phyloP scores from a whole-genome alignment of 2,888 invertebrate genomes.

The Tetramorium bicarinatum region DNA sequence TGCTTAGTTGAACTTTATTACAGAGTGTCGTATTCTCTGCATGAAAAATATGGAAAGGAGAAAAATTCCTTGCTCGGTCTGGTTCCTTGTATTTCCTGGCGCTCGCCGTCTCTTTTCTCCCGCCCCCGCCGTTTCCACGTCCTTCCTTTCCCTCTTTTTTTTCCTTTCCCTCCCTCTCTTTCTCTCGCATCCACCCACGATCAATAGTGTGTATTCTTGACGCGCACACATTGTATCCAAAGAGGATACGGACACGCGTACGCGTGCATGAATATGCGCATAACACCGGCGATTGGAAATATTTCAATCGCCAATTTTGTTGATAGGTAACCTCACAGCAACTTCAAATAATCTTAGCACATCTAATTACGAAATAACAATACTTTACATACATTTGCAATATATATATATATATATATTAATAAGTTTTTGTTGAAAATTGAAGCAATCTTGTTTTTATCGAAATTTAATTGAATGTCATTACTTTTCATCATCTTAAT shows the following conservation, averaged over 20 bases:
- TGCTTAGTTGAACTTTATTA: slow-evolving; percentile 11
- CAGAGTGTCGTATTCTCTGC: slow-evolving; percentile 65
- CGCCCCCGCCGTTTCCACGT: slow-evolving; percentile 47
- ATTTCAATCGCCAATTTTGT: neutral
- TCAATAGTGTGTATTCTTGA: slow-evolving; percentile 85
- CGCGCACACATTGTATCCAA: slow-evolving; percentile 83
- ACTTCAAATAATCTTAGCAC: slow-evolving; percentile 10
- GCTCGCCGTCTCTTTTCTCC: slow-evolving; percentile 60
- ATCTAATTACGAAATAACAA: neutral
- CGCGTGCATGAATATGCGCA: neutral
- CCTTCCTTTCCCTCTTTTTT: slow-evolving; percentile 45
- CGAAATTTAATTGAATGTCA: neutral
- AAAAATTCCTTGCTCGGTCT: slow-evolving; percentile 66
- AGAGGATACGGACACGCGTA: slow-evolving; percentile 62
- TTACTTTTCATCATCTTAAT: neutral
- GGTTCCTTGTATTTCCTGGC: slow-evolving; percentile 70
- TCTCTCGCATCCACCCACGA: slow-evolving; percentile 79
- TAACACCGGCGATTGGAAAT: slow-evolving; percentile 18
- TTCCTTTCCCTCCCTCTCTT: slow-evolving; percentile 46
- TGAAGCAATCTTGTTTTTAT: neutral
- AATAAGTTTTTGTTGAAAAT: neutral
- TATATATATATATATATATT: neutral
- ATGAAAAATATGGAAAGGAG: slow-evolving; percentile 67
- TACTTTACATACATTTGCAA: neutral
- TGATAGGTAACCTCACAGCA: neutral